Conservation (phyloP, 1,140 invertebrate species). For the Stegodyphus dumicola region DNA sequence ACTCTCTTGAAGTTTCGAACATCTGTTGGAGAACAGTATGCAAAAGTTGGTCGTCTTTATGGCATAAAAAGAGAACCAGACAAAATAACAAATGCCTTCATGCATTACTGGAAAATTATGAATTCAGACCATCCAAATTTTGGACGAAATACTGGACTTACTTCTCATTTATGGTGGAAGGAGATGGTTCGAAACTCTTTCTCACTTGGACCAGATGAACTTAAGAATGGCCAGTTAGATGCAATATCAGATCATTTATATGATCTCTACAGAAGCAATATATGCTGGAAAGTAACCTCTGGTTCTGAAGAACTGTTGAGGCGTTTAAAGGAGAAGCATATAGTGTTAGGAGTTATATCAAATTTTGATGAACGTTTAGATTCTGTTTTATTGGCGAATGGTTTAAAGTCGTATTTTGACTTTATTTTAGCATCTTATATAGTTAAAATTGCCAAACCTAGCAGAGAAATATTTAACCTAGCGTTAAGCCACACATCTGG, state of each 20-base stretch:
- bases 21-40: conserved; percentile 80
- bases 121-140: conserved; percentile 81
- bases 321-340: conserved; percentile 67
- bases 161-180: conserved; percentile 86
- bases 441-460: conserved; percentile 80
- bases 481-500: conserved; percentile 71
- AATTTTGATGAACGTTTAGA: conserved; percentile 88
- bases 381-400: conserved; percentile 75
- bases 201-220: conserved; percentile 64
- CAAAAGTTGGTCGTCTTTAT: conserved; percentile 75
- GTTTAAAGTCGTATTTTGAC: conserved; percentile 78
- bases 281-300: conserved; percentile 78
- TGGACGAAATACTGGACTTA: conserved; percentile 76
- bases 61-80: conserved; percentile 74
- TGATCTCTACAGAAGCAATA: conserved; percentile 74
- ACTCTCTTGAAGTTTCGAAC: conserved; percentile 80
- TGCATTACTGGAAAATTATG: conserved; percentile 74
- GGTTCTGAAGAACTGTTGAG: conserved; percentile 76
- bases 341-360: conserved; percentile 79
- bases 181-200: conserved; percentile 77
- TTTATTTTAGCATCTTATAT: conserved; percentile 84
- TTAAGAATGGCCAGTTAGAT: conserved; percentile 68
- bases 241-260: conserved; percentile 75
- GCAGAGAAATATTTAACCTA: conserved; percentile 78
- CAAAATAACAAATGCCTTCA: conserved; percentile 76